Evolutionary conservation across 2,888 invertebrate genomes (phyloP).

Genomic region (Elegia similella): DNA sequence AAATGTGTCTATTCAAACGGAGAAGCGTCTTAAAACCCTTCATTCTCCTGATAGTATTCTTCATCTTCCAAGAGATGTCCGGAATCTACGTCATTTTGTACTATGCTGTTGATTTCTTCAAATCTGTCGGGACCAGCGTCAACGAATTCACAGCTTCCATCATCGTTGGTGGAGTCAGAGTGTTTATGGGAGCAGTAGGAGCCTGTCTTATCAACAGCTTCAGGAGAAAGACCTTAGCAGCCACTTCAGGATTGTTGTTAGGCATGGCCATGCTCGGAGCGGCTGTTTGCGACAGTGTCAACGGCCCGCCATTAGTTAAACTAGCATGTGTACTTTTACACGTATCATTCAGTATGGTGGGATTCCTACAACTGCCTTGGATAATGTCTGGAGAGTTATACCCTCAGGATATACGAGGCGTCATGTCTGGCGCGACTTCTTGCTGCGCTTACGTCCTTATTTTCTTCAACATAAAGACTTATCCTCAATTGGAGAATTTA

Average conservation of each 20-base stretch:
- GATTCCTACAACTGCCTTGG: slow-evolving; percentile 88
- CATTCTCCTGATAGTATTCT: slow-evolving; percentile 83
- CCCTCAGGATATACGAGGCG: slow-evolving; percentile 85
- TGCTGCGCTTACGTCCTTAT: slow-evolving; percentile 86
- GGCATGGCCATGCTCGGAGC: slow-evolving; percentile 85
- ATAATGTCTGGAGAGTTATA: slow-evolving; percentile 88
- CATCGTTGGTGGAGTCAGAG: slow-evolving; percentile 84
- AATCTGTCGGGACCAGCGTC: slow-evolving; percentile 84
- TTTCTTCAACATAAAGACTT: slow-evolving; percentile 86
- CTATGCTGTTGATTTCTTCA: slow-evolving; percentile 87
- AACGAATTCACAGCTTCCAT: slow-evolving; percentile 87
- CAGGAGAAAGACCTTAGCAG: slow-evolving; percentile 83
- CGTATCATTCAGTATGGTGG: slow-evolving; percentile 88
- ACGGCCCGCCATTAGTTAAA: slow-evolving; percentile 71
- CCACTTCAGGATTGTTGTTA: slow-evolving; percentile 84
- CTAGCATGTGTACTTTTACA: slow-evolving; percentile 84
- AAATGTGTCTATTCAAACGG: slow-evolving; percentile 67
- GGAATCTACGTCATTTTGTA: slow-evolving; percentile 88
- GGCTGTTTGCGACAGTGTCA: slow-evolving; percentile 79
- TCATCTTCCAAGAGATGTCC: slow-evolving; percentile 86
- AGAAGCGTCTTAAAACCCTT: slow-evolving; percentile 86
- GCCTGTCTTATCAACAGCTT: slow-evolving; percentile 85
- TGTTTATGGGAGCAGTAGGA: slow-evolving; percentile 85
- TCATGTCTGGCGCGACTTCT: slow-evolving; percentile 86
- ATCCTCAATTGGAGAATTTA: slow-evolving; percentile 81